Evolutionary conservation across 1,140 invertebrate species (phyloP), one percentile per base, ranked within the genome.

Genomic region (Palaemon carinicauda): DNA sequence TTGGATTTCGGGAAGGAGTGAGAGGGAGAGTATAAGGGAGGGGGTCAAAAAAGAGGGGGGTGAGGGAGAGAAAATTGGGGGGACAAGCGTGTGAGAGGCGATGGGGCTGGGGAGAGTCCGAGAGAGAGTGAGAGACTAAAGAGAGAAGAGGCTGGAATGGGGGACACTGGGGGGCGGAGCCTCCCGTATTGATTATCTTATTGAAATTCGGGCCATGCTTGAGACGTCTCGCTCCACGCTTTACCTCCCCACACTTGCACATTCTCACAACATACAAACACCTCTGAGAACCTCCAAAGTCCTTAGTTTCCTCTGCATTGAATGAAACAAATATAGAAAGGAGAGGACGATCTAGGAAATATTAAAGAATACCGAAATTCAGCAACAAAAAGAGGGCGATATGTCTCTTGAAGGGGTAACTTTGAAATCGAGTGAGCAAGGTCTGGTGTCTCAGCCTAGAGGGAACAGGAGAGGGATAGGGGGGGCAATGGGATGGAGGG

Each of bases 121-220:
- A 51, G 77, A 50, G 83, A 17, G 75, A 51, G 75, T 53, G 54
- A 54, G 82, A 53, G 83, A 65, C 24, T 12, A 60, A 31, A 65
- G 60, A 21, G n/a, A 21, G 60, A 21, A 21, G 15, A 31, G 5
- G 17, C 24, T 4, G 65, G 65, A 27, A 17, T 24, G 74, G 83
- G 83, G 80, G 78, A 78, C 83, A 80, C 77, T 78, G 77, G 83
- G 82, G 75, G 83, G 83, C 83, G 83, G 83, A 86, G 83, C 73
- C 83, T 86, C 83, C 78, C 60, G 83, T 86, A 86, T 86, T 86
- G 83, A 86, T 86, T 86, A 86, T 78, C 83, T 86, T 86, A 86
- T 86, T 86, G 83, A 86, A 86, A 86, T 86, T 86, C 83, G 77
- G 77, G 77, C 83, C 83, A 86, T 86, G 83, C 83, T 86, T 86